A percentile compares a stretch with the other conserved stretches of the same genome.
These are phyloP conservation scores for Ciconia stormi DNA, from an alignment of 2,113 vertebrate genomes.

Conservation along the genomic window DNA sequence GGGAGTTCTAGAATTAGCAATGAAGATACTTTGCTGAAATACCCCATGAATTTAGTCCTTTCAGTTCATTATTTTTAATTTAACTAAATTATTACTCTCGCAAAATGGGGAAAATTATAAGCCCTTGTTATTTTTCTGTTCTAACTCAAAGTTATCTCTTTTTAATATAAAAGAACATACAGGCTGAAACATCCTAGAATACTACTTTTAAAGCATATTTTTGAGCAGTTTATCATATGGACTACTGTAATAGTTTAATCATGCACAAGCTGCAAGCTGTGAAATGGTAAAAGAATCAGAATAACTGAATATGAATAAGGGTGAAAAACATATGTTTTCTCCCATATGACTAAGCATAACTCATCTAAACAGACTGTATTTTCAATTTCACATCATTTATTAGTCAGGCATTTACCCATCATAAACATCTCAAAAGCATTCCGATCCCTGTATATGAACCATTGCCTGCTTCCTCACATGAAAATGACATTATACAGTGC, in stretches of 20 bases:
- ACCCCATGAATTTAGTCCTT: background rate
- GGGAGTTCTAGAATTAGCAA: background rate
- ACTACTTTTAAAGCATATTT: background rate
- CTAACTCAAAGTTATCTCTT: background rate
- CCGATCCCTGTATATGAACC: background rate
- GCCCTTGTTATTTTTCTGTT: background rate
- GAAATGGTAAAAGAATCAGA: background rate
- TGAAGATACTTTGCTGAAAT: background rate
- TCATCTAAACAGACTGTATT: background rate
- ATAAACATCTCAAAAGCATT: background rate
- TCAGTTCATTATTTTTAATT: background rate
- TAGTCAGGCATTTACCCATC: background rate
- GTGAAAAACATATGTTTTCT: background rate
- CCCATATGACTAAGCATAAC: background rate
- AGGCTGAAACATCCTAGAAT: background rate
- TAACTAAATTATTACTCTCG: slow-evolving; percentile 8
- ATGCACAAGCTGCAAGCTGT: background rate
- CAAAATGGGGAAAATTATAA: background rate
- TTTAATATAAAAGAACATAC: background rate
- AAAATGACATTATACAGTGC: background rate
- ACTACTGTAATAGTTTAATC: background rate
- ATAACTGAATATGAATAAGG: background rate
- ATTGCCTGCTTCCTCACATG: background rate
- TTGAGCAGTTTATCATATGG: background rate
- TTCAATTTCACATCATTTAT: background rate